A percentile compares a stretch with the other conserved stretches of the same genome.
Evolutionary conservation across 2,797 vertebrate genomes (phyloP).

Genomic region (Sebastolobus altivelis): DNA sequence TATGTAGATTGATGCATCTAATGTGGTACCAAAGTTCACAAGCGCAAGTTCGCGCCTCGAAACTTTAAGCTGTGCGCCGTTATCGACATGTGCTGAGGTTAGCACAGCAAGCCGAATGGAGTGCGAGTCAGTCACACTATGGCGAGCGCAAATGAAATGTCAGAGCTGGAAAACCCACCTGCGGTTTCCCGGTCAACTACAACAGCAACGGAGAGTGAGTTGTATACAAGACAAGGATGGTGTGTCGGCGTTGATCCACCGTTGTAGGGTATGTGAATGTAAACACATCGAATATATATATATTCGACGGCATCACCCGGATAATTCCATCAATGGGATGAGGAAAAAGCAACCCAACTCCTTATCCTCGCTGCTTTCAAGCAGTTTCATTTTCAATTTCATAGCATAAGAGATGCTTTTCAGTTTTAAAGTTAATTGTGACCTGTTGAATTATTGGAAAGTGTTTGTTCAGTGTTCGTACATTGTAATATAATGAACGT

Average conservation of each 20-base stretch:
- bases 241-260: neutral
- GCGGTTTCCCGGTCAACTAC: neutral
- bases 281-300: rapidly evolving
- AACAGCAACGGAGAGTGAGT: neutral
- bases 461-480: neutral
- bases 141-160: neutral
- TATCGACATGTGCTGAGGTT: neutral
- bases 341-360: no score
- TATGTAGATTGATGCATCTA: neutral
- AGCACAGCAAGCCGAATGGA: neutral
- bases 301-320: no score
- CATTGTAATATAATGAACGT: neutral
- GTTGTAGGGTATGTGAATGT: neutral
- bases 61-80: neutral
- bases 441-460: neutral
- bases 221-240: neutral
- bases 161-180: neutral
- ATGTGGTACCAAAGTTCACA: neutral
- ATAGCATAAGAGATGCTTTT: neutral
- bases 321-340: no score
- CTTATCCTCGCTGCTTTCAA: no score
- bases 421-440: rapidly evolving
- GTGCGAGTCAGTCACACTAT: neutral
- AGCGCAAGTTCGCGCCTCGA: neutral
- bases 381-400: neutral